Evolutionary conservation across 2,797 vertebrate species (phyloP).

Genomic region (Nyctalus aviator): DNA sequence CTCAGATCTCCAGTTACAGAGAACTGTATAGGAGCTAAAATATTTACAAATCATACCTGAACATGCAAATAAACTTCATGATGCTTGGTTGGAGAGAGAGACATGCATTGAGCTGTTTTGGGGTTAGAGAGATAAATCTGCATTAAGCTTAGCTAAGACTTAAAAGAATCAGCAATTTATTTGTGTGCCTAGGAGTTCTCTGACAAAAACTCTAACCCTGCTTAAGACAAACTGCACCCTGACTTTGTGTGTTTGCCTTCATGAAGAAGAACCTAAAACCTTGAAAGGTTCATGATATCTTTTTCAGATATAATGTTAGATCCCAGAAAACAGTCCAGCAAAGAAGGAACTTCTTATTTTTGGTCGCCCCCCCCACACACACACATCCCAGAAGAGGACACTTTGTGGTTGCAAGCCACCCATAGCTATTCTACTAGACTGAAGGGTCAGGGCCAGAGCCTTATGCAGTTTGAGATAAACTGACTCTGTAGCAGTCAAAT

Average conservation of each 20-base stretch:
- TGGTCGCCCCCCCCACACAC: not conserved
- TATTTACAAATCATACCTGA: not conserved
- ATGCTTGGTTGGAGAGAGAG: not conserved
- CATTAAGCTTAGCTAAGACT: not conserved
- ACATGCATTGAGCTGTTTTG: not conserved
- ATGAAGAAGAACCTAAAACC: not conserved
- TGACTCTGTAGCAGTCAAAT: not conserved
- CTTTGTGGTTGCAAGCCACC: not conserved
- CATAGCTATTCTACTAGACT: not conserved
- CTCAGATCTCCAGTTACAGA: slow-evolving; percentile 14
- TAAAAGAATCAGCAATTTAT: slow-evolving; percentile 22
- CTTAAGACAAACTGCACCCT: not conserved
- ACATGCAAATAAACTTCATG: not conserved
- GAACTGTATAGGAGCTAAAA: not conserved
- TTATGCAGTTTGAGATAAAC: not conserved
- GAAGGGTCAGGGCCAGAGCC: not conserved
- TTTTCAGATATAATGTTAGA: not conserved
- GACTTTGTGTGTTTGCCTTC: slow-evolving; percentile 15
- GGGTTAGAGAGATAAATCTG: not conserved
- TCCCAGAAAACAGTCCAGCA: not conserved
- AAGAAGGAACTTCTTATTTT: not conserved
- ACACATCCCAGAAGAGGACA: not conserved
- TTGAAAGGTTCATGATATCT: not conserved
- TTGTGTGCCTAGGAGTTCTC: not conserved
- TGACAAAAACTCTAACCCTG: not conserved